A percentile compares a stretch with the other conserved stretches of the same genome.
These are phyloP conservation scores for Cygnus atratus DNA, from an alignment of 2,113 vertebrate genomes.

Conservation along the genomic window DNA sequence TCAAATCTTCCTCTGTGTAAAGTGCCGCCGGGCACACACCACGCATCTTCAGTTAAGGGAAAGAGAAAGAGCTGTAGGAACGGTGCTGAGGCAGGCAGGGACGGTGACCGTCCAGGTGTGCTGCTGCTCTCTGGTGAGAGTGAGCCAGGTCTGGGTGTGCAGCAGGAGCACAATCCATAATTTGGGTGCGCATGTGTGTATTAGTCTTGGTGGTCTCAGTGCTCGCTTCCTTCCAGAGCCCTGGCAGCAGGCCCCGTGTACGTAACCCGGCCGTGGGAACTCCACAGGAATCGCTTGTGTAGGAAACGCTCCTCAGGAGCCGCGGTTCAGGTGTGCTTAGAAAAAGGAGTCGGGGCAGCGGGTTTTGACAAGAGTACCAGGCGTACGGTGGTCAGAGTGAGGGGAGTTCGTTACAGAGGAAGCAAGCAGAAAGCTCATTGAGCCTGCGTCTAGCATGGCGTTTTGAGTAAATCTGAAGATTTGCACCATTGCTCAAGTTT, in stretches of 20 bases:
- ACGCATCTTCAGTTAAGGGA: neutral
- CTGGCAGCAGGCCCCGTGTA: neutral
- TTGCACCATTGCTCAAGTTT: neutral
- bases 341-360: neutral
- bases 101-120: neutral
- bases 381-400: neutral
- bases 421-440: neutral
- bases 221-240: neutral
- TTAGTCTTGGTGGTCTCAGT: neutral
- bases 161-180: neutral
- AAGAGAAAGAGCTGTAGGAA: neutral
- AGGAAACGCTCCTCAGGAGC: neutral
- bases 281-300: neutral
- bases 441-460: neutral
- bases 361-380: neutral
- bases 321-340: neutral
- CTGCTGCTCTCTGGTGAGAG: neutral
- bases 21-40: rapidly evolving
- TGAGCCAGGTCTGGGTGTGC: neutral
- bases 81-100: neutral
- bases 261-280: neutral
- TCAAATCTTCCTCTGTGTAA: neutral
- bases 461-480: neutral
- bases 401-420: slow-evolving; percentile 22
- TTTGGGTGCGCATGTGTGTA: too few species aligned